Evolutionary conservation across 2,113 vertebrate species (phyloP).

Genomic region (Hipposideros armiger): DNA sequence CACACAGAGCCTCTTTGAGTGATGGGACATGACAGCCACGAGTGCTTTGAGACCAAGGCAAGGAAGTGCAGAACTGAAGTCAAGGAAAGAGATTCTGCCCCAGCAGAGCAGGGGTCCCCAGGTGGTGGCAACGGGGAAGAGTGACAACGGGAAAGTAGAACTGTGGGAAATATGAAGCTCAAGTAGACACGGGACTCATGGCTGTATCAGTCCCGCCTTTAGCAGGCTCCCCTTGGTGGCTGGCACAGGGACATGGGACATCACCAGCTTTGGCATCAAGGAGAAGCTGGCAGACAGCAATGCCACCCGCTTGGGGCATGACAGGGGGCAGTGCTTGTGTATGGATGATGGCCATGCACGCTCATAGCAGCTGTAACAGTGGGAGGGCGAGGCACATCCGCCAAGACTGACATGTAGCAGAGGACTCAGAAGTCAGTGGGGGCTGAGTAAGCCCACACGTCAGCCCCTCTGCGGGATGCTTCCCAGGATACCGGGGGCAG

Average conservation of each 20-base stretch:
- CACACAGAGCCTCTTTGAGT: neutral
- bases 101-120: no score
- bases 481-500: neutral
- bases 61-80: neutral
- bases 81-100: neutral
- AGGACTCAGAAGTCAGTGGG: neutral
- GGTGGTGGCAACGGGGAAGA: neutral
- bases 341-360: rapidly evolving
- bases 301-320: neutral
- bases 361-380: neutral
- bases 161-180: neutral
- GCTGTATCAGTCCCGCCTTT: neutral
- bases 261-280: neutral
- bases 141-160: neutral
- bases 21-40: no score
- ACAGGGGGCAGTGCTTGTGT: neutral
- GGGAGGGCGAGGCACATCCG: neutral
- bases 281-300: neutral
- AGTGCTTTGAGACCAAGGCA: neutral
- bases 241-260: neutral
- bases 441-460: neutral
- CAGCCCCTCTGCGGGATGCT: neutral
- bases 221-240: neutral
- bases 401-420: neutral
- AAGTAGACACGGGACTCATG: neutral